Evolutionary conservation across 2,888 invertebrate genomes (phyloP), one percentile per base, ranked within the genome.

Genomic region (Anarsia innoxiella): DNA sequence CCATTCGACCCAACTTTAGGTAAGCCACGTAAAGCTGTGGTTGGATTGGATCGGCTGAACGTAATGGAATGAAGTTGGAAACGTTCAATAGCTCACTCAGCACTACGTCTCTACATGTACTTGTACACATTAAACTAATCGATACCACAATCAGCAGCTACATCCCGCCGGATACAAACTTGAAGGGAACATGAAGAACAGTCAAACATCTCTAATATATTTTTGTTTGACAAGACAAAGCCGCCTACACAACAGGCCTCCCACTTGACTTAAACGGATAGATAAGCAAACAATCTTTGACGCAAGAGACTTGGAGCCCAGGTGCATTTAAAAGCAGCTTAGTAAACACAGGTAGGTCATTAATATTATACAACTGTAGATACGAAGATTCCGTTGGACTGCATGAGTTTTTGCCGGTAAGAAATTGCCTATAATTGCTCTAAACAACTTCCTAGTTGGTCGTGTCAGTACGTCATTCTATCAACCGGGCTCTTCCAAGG

Each of bases 341-440:
- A 29, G 19, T 11, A 23, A 25, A 32, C n/a, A 40, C 23, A 31
- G 19, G 25, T 29, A 34, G 38, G 29, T 23, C 35, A 23, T 23
- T 36, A 28, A 30, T 35, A 23, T 36, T n/a, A 33, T 12, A 45
- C 60, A 62, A 65, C 62, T 52, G 61, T 56, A 55, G 45, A 39
- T 37, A 16, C 37, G 46, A 46, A 49, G n/a, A n/a, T n/a, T n/a
- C n/a, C n/a, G n/a, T n/a, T n/a, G n/a, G n/a, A n/a, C n/a, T n/a
- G n/a, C n/a, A n/a, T n/a, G n/a, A 49, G 56, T 69, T 69, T 65
- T 66, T 68, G 53, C 55, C 39, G 49, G 52, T 51, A 57, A 56
- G 59, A 69, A 72, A 71, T 67, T 59, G 52, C 52, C 57, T 57
- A 59, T 70, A 73, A 71, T 71, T 67, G 59, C 56, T 54, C 40